phyloP scores from a whole-genome alignment of 2,888 invertebrate genomes.

The Urechis unicinctus region DNA sequence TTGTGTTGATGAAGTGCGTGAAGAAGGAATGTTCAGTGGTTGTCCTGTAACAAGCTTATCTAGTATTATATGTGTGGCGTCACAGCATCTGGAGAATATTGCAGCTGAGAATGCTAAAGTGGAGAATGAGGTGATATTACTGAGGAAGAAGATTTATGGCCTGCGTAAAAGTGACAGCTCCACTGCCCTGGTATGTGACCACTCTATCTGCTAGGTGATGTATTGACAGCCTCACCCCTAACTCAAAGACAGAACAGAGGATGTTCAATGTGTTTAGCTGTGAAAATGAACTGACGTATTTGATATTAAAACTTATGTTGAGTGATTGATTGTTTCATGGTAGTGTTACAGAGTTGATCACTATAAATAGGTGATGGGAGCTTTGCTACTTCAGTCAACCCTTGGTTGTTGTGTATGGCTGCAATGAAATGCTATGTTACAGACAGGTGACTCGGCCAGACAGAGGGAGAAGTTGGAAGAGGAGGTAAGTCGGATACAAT shows the following conservation, averaged over 20 bases:
- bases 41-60: too few species aligned
- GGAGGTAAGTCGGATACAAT: conserved; percentile 73
- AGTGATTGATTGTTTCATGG: too few species aligned
- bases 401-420: background rate
- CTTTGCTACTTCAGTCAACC: too few species aligned
- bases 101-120: conserved; percentile 82
- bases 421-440: background rate
- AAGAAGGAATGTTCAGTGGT: too few species aligned
- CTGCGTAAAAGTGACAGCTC: conserved; percentile 37
- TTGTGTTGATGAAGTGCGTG: too few species aligned
- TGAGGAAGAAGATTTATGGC: conserved; percentile 63
- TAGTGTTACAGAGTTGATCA: too few species aligned
- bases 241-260: too few species aligned
- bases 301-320: too few species aligned
- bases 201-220: background rate
- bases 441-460: conserved; percentile 1
- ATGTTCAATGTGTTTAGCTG: background rate
- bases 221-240: conserved; percentile 29
- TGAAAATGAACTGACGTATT: background rate
- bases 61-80: background rate
- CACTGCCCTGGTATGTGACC: conserved; percentile 33
- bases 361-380: too few species aligned
- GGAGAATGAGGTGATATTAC: conserved; percentile 77
- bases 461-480: conserved; percentile 45
- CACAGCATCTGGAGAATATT: conserved; percentile 80